These are phyloP conservation scores for Wiebesia pumilae DNA, from an alignment of 1,140 invertebrate species.

Conservation along the genomic window DNA sequence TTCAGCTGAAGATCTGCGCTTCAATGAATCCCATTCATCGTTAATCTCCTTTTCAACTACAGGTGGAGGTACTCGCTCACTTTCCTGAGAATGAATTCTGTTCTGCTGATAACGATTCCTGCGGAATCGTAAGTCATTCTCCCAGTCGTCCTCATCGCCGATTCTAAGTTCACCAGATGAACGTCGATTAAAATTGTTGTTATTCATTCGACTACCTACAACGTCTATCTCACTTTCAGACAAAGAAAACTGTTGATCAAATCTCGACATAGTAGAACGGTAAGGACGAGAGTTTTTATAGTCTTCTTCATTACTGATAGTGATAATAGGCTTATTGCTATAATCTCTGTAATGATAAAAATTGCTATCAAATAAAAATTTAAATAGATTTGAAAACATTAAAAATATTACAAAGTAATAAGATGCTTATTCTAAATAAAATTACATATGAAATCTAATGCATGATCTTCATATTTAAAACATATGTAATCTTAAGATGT, in stretches of 20 bases:
- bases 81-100: constrained; percentile 55
- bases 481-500: too few relatives aligned
- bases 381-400: too few relatives aligned
- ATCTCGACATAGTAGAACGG: constrained; percentile 54
- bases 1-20: constrained; percentile 70
- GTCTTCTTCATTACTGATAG: constrained; percentile 55
- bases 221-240: constrained; percentile 68
- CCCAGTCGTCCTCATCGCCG: constrained; percentile 72
- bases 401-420: too few relatives aligned
- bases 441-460: too few relatives aligned
- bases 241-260: constrained; percentile 55
- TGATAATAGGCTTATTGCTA: constrained; percentile 34
- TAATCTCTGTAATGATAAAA: constrained; percentile 37
- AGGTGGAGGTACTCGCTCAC: constrained; percentile 30
- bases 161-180: constrained; percentile 57
- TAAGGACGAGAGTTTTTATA: constrained; percentile 54
- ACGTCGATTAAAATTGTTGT: constrained; percentile 33
- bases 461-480: too few relatives aligned
- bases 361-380: neutral
- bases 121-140: constrained; percentile 65
- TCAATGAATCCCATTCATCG: constrained; percentile 62
- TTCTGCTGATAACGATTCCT: constrained; percentile 61
- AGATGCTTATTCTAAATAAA: neutral
- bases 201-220: neutral
- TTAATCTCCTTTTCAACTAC: constrained; percentile 44